Conservation (phyloP, 1,140 invertebrate species). For the Kradibia gibbosae region DNA sequence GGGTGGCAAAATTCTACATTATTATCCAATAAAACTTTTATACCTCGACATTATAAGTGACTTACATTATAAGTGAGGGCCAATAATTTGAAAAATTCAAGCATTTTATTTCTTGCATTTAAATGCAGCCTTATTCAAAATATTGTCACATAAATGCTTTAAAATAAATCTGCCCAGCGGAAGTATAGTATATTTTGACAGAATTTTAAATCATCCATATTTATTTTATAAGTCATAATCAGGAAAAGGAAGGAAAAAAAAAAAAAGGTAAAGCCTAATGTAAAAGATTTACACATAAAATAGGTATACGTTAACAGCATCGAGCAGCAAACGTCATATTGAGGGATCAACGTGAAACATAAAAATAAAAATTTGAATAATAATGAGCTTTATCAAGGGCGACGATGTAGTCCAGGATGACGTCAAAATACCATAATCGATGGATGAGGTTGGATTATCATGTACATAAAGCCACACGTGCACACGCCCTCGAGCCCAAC, state of each 20-base stretch:
- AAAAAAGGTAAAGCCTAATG: neutral
- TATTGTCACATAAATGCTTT: too few species aligned
- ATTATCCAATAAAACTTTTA: neutral
- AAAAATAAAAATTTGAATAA: neutral
- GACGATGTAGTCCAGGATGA: constrained; percentile 29
- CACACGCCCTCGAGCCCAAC: too few species aligned
- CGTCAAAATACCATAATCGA: constrained; percentile 35
- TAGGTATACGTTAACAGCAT: neutral
- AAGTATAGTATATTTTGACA: too few species aligned
- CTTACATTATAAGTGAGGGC: too few species aligned
- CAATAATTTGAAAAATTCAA: too few species aligned
- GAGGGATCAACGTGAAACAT: neutral
- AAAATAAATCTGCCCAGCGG: too few species aligned
- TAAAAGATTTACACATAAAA: neutral
- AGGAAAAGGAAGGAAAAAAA: neutral
- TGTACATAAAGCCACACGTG: neutral
- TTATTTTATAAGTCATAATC: neutral
- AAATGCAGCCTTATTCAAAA: too few species aligned
- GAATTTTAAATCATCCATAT: neutral
- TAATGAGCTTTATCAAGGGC: constrained; percentile 46
- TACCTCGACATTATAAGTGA: too few species aligned
- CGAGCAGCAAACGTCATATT: neutral
- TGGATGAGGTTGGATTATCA: constrained; percentile 3
- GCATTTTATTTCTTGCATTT: too few species aligned
- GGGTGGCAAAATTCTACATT: neutral